Conservation (phyloP, 1,140 invertebrate genomes). For the Nebria ingens region DNA sequence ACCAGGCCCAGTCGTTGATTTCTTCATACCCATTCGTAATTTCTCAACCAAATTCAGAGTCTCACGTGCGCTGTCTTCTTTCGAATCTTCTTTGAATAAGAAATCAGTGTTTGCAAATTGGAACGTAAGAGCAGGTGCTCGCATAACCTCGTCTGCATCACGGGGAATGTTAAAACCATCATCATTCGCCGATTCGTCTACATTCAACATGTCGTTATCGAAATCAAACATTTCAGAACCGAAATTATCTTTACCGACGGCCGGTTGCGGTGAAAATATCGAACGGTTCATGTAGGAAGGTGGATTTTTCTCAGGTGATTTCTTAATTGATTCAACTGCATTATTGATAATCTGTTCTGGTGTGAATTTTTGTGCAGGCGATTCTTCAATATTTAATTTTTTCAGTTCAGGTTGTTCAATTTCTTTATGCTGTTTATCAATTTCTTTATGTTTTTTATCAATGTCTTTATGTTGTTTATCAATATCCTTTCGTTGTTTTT, state of each 20-base stretch:
- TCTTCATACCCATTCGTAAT: constrained; percentile 55
- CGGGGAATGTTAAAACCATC: constrained; percentile 49
- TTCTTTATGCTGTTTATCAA: neutral
- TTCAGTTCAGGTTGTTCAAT: constrained; percentile 24
- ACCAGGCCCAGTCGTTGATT: constrained; percentile 41
- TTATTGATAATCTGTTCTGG: constrained; percentile 15
- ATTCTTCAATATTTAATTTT: constrained; percentile 32
- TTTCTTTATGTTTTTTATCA: too few relatives aligned
- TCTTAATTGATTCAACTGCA: constrained; percentile 16
- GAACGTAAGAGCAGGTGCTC: constrained; percentile 46
- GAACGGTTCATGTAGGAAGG: constrained; percentile 36
- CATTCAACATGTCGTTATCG: constrained; percentile 49
- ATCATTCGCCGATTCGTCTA: constrained; percentile 45
- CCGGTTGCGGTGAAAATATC: constrained; percentile 59
- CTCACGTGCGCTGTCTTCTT: constrained; percentile 62
- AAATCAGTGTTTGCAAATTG: constrained; percentile 50
- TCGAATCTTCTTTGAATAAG: constrained; percentile 66
- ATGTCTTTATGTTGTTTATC: too few relatives aligned
- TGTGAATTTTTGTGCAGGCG: constrained; percentile 15
- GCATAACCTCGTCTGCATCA: constrained; percentile 46
- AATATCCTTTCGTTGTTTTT: too few relatives aligned
- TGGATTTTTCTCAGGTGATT: constrained; percentile 15
- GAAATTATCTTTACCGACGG: constrained; percentile 47
- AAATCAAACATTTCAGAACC: constrained; percentile 53
- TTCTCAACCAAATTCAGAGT: constrained; percentile 70